A percentile compares a stretch with the other conserved stretches of the same genome.
Evolutionary conservation across 64 coral and sea anemone species (phyloP).

Genomic region (Porites australiensis): DNA sequence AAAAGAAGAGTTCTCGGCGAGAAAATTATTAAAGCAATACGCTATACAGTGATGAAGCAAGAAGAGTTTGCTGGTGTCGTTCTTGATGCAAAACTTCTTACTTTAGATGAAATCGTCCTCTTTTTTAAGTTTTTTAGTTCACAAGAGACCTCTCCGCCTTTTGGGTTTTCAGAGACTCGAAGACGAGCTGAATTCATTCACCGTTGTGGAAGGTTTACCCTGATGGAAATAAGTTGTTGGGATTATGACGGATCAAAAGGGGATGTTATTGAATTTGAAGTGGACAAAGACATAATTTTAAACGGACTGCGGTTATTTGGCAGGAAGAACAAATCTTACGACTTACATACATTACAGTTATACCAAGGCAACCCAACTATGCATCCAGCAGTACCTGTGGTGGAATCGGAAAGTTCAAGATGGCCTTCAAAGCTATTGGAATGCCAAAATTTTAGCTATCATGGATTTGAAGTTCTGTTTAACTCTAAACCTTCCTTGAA

Average conservation of each 20-base stretch:
- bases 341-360: too few relatives aligned
- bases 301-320: constrained; percentile 53
- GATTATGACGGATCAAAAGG: not conserved
- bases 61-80: constrained; percentile 28
- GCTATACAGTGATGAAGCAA: too few relatives aligned
- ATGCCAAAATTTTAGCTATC: not conserved
- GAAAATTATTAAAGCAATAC: too few relatives aligned
- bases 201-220: constrained; percentile 37
- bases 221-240: too few relatives aligned
- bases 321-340: not conserved
- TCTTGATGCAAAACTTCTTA: constrained; percentile 56
- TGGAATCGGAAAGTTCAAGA: not conserved
- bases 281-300: constrained; percentile 40
- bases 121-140: constrained; percentile 79
- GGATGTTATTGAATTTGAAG: constrained; percentile 67
- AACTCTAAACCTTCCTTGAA: not conserved
- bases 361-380: too few relatives aligned
- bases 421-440: not conserved
- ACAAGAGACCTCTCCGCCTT: constrained; percentile 57
- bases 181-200: constrained; percentile 42
- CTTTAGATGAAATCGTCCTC: constrained; percentile 49
- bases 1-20: not conserved
- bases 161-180: constrained; percentile 20
- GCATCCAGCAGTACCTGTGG: too few relatives aligned
- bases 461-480: constrained; percentile 6